phyloP scores from a whole-genome alignment of 1,140 invertebrate species.

The Drosophila parabipectinata region DNA sequence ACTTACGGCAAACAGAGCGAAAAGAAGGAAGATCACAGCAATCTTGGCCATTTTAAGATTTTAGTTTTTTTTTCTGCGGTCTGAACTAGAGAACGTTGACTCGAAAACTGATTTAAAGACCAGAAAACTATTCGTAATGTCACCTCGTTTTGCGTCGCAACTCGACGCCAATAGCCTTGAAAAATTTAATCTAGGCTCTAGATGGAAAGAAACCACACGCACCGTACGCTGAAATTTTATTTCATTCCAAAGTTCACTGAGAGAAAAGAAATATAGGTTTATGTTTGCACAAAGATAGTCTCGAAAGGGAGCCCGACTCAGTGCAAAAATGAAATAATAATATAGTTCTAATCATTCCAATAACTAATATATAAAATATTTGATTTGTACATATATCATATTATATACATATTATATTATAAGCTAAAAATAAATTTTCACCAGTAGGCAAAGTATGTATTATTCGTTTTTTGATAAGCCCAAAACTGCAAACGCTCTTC shows the following conservation, averaged over 20 bases:
- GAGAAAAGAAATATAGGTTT: no score
- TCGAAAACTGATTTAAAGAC: slow-evolving; percentile 41
- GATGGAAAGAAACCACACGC: background rate
- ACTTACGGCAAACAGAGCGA: slow-evolving; percentile 62
- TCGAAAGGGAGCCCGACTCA: no score
- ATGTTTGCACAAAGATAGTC: no score
- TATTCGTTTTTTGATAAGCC: background rate
- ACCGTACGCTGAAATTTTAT: no score
- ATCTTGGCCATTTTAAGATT: slow-evolving; percentile 62
- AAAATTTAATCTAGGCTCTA: background rate
- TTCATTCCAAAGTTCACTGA: no score
- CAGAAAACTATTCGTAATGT: slow-evolving; percentile 4
- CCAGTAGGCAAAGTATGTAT: background rate
- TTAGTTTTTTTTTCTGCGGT: slow-evolving; percentile 21
- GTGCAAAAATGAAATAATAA: no score
- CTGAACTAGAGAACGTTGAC: slow-evolving; percentile 39
- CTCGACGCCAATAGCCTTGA: background rate
- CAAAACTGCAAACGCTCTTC: no score
- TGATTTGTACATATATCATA: no score
- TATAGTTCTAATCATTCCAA: background rate
- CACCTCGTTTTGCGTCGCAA: slow-evolving; percentile 49
- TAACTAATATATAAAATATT: no score
- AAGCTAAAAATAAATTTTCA: background rate
- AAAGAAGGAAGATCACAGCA: slow-evolving; percentile 56
- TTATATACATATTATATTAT: no score